These are phyloP conservation scores for Poeciliopsis infans DNA, from an alignment of 2,797 vertebrate species.

Conservation along the genomic window DNA sequence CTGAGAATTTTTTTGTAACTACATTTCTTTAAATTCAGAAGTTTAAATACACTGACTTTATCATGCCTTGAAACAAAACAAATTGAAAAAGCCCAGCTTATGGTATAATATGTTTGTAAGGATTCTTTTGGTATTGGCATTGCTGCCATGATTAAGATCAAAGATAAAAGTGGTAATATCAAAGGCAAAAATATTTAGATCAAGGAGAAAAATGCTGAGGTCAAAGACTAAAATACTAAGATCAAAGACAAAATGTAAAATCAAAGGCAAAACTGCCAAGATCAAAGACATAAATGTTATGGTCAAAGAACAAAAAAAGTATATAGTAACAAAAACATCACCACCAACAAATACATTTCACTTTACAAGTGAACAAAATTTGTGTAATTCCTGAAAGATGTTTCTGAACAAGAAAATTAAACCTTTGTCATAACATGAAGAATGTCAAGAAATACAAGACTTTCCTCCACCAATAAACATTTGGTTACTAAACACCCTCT, in stretches of 20 bases:
- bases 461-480: constrained; percentile 11
- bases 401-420: constrained; percentile 6
- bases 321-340: not conserved
- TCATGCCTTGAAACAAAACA: not conserved
- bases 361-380: not conserved
- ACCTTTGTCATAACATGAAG: not conserved
- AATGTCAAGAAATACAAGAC: not conserved
- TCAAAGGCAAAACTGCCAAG: too few species aligned
- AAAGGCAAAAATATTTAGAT: too few species aligned
- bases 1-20: not conserved
- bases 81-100: not conserved
- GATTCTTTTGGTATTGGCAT: not conserved
- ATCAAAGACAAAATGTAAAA: too few species aligned
- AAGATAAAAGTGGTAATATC: too few species aligned
- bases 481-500: constrained; percentile 10
- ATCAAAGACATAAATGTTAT: too few species aligned
- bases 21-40: not conserved
- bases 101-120: not conserved
- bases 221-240: too few species aligned
- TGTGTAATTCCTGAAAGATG: constrained; percentile 4
- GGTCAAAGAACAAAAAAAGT: not conserved
- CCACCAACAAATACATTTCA: not conserved
- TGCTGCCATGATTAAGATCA: too few species aligned
- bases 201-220: too few species aligned
- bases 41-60: not conserved